phyloP scores from a whole-genome alignment of 2,113 vertebrate genomes.

The Megaceryle torquata region DNA sequence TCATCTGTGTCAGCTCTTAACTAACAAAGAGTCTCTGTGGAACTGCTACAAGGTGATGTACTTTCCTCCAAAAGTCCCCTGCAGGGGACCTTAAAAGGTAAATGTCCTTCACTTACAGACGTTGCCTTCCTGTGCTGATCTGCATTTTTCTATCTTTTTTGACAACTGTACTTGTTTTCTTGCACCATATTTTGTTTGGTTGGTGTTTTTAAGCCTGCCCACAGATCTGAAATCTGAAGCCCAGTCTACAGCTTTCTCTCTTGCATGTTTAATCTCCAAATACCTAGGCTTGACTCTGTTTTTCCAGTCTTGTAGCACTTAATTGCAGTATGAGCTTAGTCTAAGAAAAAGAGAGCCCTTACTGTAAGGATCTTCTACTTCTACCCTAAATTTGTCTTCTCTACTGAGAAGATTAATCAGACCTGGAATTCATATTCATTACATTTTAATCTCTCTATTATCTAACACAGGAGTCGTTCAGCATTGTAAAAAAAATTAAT shows the following conservation, averaged over 20 bases:
- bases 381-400: background rate
- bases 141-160: background rate
- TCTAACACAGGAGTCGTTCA: background rate
- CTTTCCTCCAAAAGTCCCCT: background rate
- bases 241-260: background rate
- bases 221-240: background rate
- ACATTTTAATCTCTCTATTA: background rate
- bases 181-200: accelerated
- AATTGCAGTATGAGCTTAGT: background rate
- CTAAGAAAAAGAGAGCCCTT: background rate
- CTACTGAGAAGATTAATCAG: background rate
- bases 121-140: background rate
- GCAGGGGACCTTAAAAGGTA: background rate
- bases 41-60: background rate
- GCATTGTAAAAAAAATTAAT: background rate
- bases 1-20: slow-evolving; percentile 12
- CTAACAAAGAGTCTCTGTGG: background rate
- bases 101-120: background rate
- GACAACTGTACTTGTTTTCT: background rate
- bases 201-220: background rate
- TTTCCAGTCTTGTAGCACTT: background rate
- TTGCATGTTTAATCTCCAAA: background rate
- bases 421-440: background rate
- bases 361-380: background rate
- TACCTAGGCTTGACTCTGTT: background rate